These are phyloP conservation scores for Staurois parvus DNA, from an alignment of 2,797 vertebrate species.

Conservation along the genomic window DNA sequence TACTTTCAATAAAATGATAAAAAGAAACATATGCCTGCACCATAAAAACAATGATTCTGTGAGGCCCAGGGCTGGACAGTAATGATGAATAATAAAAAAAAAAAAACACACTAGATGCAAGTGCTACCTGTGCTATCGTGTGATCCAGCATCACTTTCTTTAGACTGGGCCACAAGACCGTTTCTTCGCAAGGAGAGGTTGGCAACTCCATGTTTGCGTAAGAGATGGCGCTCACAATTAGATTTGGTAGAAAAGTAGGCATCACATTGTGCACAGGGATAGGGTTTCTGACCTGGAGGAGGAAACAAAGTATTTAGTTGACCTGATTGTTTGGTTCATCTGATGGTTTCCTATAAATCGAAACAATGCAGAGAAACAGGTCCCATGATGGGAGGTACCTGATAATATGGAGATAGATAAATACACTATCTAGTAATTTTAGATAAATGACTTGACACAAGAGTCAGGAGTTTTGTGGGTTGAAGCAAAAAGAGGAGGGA, in stretches of 20 bases:
- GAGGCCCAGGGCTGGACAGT: too few relatives aligned
- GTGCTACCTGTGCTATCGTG: constrained; percentile 79
- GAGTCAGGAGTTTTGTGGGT: constrained; percentile 29
- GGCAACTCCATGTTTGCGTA: constrained; percentile 84
- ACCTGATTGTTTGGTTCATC: constrained; percentile 53
- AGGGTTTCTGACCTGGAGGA: constrained; percentile 85
- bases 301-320: constrained; percentile 67
- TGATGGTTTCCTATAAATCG: not conserved
- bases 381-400: constrained; percentile 16
- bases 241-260: constrained; percentile 90
- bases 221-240: constrained; percentile 91
- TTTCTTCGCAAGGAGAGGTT: constrained; percentile 83
- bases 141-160: constrained; percentile 79
- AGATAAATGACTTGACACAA: constrained; percentile 39
- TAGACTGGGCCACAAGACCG: constrained; percentile 74
- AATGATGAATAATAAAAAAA: constrained; percentile 35
- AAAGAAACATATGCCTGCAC: too few relatives aligned
- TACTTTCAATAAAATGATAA: too few relatives aligned
- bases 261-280: constrained; percentile 84
- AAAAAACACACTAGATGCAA: constrained; percentile 60
- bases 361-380: constrained; percentile 1
- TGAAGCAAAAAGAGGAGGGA: constrained; percentile 17
- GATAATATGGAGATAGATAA: constrained; percentile 31
- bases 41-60: too few relatives aligned
- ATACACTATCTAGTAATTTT: not conserved